A percentile compares a stretch with the other conserved stretches of the same genome.
Evolutionary conservation across 2,113 vertebrate species (phyloP).

Genomic region (Ptyas mucosa): DNA sequence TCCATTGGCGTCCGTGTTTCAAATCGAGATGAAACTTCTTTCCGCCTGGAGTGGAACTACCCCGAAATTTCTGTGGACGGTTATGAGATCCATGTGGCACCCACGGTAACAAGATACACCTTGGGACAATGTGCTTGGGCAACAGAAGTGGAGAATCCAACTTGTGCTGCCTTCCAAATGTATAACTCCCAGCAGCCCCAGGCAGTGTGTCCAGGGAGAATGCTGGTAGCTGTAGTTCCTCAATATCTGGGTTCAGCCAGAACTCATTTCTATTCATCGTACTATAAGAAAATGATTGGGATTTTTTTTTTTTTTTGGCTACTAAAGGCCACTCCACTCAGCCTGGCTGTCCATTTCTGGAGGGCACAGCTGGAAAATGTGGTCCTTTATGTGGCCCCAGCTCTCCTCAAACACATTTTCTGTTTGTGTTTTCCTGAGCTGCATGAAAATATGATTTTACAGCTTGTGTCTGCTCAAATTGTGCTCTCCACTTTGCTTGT

Average conservation of each 20-base stretch:
- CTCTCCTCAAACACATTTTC: neutral
- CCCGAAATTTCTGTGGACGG: conserved; percentile 56
- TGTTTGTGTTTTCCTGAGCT: neutral
- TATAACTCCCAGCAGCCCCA: neutral
- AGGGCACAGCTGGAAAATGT: too few relatives aligned
- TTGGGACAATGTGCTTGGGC: neutral
- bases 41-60: conserved; percentile 63
- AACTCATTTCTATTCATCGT: neutral
- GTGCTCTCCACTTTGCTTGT: neutral
- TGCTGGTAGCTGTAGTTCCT: neutral
- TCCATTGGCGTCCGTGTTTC: conserved; percentile 49
- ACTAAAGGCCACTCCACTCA: neutral
- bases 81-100: conserved; percentile 67
- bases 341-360: neutral
- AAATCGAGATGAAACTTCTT: conserved; percentile 59
- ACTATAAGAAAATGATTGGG: neutral
- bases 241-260: neutral
- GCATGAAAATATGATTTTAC: neutral
- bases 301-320: neutral
- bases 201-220: neutral
- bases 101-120: conserved; percentile 64
- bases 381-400: neutral
- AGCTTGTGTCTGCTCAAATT: neutral
- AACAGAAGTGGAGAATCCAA: neutral
- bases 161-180: neutral